These are phyloP conservation scores for Edolisoma coerulescens DNA, from an alignment of 2,113 vertebrate species.

Conservation along the genomic window DNA sequence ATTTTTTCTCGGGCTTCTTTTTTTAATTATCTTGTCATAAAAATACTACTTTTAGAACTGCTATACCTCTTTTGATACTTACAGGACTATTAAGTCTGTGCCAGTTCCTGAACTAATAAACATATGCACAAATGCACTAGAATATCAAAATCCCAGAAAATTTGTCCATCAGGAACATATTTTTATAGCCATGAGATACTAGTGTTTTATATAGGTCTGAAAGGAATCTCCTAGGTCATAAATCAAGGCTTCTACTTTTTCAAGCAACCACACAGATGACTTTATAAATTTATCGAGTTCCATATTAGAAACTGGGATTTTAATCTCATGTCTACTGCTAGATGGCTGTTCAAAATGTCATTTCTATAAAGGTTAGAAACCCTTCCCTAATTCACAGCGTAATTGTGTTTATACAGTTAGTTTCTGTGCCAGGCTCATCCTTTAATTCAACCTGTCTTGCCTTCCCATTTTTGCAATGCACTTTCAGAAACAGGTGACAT, in stretches of 20 bases:
- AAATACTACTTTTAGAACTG: constrained; percentile 49
- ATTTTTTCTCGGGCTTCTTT: background rate
- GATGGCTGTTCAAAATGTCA: background rate
- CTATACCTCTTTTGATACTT: constrained; percentile 38
- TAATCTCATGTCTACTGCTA: background rate
- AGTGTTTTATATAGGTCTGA: background rate
- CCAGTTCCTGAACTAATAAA: constrained; percentile 27
- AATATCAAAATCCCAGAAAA: background rate
- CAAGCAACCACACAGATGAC: background rate
- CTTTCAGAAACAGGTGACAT: background rate
- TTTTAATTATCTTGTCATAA: constrained; percentile 13
- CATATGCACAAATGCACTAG: background rate
- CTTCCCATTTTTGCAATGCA: background rate
- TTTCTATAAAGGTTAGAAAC: background rate
- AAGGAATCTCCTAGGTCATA: background rate
- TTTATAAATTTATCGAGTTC: background rate
- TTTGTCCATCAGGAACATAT: background rate
- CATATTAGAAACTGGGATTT: background rate
- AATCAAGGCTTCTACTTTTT: background rate
- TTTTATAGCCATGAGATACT: background rate
- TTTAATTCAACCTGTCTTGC: background rate
- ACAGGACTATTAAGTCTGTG: constrained; percentile 44
- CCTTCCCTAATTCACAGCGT: background rate
- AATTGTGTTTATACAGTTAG: background rate
- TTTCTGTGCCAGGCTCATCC: background rate